phyloP scores from a whole-genome alignment of 2,888 invertebrate species.

The Orthosia incerta region DNA sequence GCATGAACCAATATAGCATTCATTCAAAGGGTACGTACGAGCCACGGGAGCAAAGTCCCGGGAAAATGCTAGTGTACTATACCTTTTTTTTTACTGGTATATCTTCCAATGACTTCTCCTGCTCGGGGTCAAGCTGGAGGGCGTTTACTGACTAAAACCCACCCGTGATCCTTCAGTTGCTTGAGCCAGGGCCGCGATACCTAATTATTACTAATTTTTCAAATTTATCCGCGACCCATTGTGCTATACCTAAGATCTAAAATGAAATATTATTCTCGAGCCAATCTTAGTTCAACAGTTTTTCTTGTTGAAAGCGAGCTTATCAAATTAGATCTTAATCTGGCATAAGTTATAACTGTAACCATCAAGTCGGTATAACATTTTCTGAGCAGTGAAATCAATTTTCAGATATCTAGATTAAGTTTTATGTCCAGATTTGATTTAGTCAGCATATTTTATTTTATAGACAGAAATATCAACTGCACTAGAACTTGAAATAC shows the following conservation, averaged over 20 bases:
- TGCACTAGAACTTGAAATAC: not conserved
- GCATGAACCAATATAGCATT: too few relatives aligned
- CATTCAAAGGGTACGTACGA: too few relatives aligned
- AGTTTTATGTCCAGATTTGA: not conserved
- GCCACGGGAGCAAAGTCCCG: too few relatives aligned
- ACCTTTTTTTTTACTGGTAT: too few relatives aligned
- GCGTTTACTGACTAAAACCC: too few relatives aligned
- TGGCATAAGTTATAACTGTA: conserved; percentile 47
- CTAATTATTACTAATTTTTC: too few relatives aligned
- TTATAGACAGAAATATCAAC: not conserved
- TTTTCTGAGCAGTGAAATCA: conserved; percentile 17
- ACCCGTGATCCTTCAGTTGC: too few relatives aligned
- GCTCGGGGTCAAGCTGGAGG: too few relatives aligned
- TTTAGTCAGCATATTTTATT: conserved; percentile 1
- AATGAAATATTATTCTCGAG: conserved; percentile 2
- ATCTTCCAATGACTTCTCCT: too few relatives aligned
- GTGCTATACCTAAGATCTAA: conserved; percentile 7
- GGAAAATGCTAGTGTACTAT: not conserved
- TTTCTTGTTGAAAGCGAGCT: conserved; percentile 31
- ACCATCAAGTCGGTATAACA: conserved; percentile 12
- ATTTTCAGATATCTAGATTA: conserved; percentile 8
- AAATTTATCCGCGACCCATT: too few relatives aligned
- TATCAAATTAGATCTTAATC: conserved; percentile 36
- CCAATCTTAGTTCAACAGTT: conserved; percentile 36
- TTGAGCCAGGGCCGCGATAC: too few relatives aligned